Evolutionary conservation across 2,797 vertebrate genomes (phyloP).

Genomic region (Sparus aurata): DNA sequence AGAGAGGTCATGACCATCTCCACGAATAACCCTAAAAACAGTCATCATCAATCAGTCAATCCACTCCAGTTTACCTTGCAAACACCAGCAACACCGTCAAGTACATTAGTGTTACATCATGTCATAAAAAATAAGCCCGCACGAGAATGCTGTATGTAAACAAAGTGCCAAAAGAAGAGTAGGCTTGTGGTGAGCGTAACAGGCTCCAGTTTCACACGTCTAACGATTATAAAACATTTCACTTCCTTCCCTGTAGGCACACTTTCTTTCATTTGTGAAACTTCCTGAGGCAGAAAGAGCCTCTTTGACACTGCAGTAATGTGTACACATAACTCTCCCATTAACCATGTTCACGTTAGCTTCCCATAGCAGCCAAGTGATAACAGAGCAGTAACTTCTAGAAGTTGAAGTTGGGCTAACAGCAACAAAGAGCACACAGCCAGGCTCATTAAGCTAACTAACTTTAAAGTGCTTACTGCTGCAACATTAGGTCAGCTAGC

Average conservation of each 20-base stretch:
- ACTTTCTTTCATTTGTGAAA: constrained; percentile 17
- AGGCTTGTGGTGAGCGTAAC: background rate
- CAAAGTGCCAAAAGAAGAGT: rapidly evolving
- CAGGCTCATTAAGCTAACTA: background rate
- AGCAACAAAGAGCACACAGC: background rate
- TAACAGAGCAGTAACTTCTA: background rate
- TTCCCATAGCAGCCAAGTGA: background rate
- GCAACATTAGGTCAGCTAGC: background rate
- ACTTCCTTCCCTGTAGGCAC: constrained; percentile 34
- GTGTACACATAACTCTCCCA: background rate
- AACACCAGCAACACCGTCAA: background rate
- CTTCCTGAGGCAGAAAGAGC: constrained; percentile 30
- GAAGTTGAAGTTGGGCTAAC: background rate
- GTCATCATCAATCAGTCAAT: background rate
- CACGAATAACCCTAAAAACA: background rate
- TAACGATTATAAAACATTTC: background rate
- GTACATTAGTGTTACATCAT: background rate
- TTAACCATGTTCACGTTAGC: background rate
- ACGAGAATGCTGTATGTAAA: background rate
- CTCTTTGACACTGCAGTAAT: rapidly evolving
- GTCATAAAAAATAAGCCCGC: background rate
- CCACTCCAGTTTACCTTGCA: background rate
- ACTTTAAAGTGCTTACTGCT: background rate
- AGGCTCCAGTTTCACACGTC: constrained; percentile 36
- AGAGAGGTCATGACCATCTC: background rate